phyloP scores from a whole-genome alignment of 2,113 vertebrate species.

The Chelonoidis abingdonii region DNA sequence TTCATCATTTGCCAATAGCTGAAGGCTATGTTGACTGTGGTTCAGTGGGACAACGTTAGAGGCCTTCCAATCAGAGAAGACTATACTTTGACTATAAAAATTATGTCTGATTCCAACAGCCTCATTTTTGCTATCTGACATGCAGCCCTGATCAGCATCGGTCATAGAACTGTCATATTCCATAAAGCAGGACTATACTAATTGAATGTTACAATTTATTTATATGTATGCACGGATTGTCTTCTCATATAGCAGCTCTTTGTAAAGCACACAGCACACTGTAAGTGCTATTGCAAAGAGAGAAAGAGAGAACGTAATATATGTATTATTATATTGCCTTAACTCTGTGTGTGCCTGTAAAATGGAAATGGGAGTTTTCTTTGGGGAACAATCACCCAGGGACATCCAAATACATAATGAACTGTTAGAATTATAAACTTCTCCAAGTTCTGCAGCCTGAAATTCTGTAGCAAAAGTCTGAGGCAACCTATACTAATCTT shows the following conservation, averaged over 20 bases:
- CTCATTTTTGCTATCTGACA: background rate
- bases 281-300: accelerated
- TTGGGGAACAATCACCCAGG: background rate
- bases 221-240: background rate
- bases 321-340: background rate
- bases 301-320: accelerated
- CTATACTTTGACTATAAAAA: background rate
- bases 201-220: background rate
- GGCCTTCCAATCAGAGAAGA: background rate
- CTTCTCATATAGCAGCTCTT: background rate
- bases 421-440: background rate
- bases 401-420: background rate
- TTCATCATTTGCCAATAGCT: background rate
- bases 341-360: no score
- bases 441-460: background rate
- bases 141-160: background rate
- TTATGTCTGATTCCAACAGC: background rate
- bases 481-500: background rate
- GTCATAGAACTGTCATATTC: background rate
- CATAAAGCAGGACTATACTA: background rate
- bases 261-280: background rate
- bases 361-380: background rate
- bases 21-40: background rate
- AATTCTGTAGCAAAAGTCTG: no score
- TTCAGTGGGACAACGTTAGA: background rate